phyloP scores from a whole-genome alignment of 2,113 vertebrate species.

The Corvus hawaiiensis region DNA sequence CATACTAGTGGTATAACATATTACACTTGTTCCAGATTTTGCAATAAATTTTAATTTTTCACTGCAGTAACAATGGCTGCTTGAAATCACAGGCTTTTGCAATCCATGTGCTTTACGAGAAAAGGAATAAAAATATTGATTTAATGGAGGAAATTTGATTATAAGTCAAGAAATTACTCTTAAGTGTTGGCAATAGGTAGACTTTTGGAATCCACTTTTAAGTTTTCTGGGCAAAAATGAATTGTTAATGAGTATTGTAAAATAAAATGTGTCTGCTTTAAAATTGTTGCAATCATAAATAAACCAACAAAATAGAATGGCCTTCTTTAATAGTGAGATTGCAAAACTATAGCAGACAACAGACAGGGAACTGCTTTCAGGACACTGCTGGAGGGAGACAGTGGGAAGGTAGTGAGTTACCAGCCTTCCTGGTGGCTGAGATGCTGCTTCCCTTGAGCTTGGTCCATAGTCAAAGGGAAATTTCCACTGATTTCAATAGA shows the following conservation, averaged over 20 bases:
- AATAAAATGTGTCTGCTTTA: not conserved
- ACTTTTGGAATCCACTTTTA: not conserved
- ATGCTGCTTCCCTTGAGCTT: not conserved
- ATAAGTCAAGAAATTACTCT: not conserved
- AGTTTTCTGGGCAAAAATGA: not conserved
- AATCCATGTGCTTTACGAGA: not conserved
- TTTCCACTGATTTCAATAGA: not conserved
- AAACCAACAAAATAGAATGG: not conserved
- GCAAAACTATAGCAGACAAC: not conserved
- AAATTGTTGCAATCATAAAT: not conserved
- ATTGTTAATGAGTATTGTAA: not conserved
- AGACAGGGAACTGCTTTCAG: not conserved
- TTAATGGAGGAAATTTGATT: not conserved
- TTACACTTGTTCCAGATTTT: not conserved
- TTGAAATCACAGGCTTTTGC: not conserved
- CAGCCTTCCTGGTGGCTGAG: not conserved
- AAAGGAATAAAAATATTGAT: not conserved
- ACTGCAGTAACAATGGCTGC: not conserved
- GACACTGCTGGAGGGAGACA: not conserved
- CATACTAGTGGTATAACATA: not conserved
- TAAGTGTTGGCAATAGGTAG: not conserved
- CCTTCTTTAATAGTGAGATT: not conserved
- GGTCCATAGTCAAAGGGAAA: not conserved
- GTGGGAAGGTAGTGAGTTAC: not conserved
- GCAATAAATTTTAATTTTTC: not conserved